A percentile compares a stretch with the other conserved stretches of the same genome.
These are phyloP conservation scores for Mycalesis mineus DNA, from an alignment of 2,888 invertebrate genomes.

Conservation along the genomic window DNA sequence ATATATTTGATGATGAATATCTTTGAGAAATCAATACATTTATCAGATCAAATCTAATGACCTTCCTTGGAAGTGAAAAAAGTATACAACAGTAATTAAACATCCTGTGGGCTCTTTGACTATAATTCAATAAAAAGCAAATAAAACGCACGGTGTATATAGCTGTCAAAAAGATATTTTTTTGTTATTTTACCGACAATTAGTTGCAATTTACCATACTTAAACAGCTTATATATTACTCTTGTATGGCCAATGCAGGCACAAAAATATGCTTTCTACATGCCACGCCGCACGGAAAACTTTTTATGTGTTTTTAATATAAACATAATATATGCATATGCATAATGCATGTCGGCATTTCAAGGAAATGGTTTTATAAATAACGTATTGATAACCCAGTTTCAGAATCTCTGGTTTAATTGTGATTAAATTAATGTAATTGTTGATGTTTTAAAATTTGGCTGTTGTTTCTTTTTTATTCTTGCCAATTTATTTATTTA, in stretches of 20 bases:
- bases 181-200: background rate
- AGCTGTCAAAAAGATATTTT: slow-evolving; percentile 3
- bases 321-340: background rate
- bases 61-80: no score
- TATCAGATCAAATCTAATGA: no score
- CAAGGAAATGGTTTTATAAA: background rate
- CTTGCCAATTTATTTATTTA: no score
- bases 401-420: background rate
- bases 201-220: background rate
- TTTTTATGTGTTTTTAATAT: background rate
- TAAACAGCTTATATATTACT: background rate
- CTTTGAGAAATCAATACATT: no score
- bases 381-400: background rate
- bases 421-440: background rate
- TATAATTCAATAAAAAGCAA: slow-evolving; percentile 2
- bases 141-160: background rate
- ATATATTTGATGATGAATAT: no score
- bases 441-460: background rate
- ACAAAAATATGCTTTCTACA: background rate
- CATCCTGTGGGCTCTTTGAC: background rate
- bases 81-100: no score
- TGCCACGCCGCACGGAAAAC: background rate
- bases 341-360: background rate
- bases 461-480: no score
- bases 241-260: background rate